Evolutionary conservation across 2,113 vertebrate genomes (phyloP).

Genomic region (Cyanoderma ruficeps): DNA sequence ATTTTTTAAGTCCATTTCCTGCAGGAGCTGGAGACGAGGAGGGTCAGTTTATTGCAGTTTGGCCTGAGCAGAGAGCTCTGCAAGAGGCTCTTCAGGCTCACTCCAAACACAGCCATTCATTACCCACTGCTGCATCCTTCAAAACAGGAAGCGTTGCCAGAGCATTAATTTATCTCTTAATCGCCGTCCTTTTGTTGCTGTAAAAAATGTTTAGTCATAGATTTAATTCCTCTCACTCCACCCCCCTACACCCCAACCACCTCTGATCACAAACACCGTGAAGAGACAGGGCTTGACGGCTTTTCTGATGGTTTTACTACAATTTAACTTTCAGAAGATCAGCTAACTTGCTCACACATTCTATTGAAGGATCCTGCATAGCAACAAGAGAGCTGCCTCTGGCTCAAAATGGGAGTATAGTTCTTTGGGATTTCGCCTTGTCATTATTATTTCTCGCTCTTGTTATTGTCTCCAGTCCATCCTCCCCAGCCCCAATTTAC

Average conservation of each 20-base stretch:
- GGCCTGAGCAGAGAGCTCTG: conserved; percentile 21
- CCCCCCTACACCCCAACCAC: conserved; percentile 43
- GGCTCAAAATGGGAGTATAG: conserved; percentile 80
- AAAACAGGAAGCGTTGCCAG: conserved; percentile 71
- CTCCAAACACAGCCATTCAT: conserved; percentile 60
- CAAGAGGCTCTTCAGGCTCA: conserved; percentile 30
- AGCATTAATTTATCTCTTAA: conserved; percentile 74
- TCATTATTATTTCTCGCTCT: conserved; percentile 75
- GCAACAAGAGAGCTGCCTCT: conserved; percentile 46
- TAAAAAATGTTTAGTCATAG: conserved; percentile 72
- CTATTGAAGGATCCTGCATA: conserved; percentile 36
- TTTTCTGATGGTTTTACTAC: conserved; percentile 18
- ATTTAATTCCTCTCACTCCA: conserved; percentile 60
- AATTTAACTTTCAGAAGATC: conserved; percentile 43
- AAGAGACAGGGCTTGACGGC: neutral
- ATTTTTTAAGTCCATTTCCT: conserved; percentile 67
- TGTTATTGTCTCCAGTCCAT: conserved; percentile 76
- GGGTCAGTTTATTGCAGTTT: conserved; percentile 36
- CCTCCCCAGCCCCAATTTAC: conserved; percentile 29
- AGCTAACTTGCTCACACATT: conserved; percentile 17
- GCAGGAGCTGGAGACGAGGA: conserved; percentile 29
- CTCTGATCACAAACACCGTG: conserved; percentile 52
- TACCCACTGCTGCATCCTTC: conserved; percentile 63
- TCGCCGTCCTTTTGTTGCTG: conserved; percentile 58
- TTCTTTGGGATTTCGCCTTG: conserved; percentile 82